Percentiles rank a stretch among this genome's conserved stretches.
These are phyloP conservation scores for Venusia cambrica DNA, from an alignment of 2,888 invertebrate species.

Conservation along the genomic window DNA sequence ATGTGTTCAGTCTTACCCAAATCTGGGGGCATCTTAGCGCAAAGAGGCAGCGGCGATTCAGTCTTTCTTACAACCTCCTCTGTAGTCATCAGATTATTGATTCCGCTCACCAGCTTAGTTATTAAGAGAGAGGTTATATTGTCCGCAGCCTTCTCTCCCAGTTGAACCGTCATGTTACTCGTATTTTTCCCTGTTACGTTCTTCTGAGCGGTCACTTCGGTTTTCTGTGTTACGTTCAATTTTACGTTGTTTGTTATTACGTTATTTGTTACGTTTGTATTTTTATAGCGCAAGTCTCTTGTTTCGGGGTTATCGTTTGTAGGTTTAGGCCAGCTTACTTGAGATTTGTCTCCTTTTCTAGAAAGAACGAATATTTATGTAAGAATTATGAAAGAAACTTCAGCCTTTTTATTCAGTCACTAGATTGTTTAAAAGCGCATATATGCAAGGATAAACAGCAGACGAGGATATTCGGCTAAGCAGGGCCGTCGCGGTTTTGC, in stretches of 20 bases:
- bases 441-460: too few species aligned
- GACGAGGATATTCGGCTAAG: too few species aligned
- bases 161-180: constrained; percentile 30
- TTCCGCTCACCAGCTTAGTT: constrained; percentile 51
- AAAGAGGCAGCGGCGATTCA: constrained; percentile 62
- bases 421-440: too few species aligned
- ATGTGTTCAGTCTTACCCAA: constrained; percentile 78
- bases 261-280: constrained; percentile 24
- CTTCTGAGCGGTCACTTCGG: constrained; percentile 27
- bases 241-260: constrained; percentile 30
- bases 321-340: constrained; percentile 46
- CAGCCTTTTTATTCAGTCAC: too few species aligned
- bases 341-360: constrained; percentile 52
- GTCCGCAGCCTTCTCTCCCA: constrained; percentile 17
- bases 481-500: too few species aligned
- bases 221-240: constrained; percentile 27
- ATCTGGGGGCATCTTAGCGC: constrained; percentile 83
- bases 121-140: constrained; percentile 45
- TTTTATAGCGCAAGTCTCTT: constrained; percentile 31
- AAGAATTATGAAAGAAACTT: too few species aligned
- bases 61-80: constrained; percentile 47
- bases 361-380: constrained; percentile 17
- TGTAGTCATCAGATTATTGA: constrained; percentile 51
- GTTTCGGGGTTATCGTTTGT: constrained; percentile 36
- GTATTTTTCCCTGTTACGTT: constrained; percentile 37